phyloP scores from a whole-genome alignment of 2,113 vertebrate genomes.

The cattle (Bos taurus) region ARS-UCD2.0 NC_037329.1:72060001-72060500 shows the following conservation, averaged over 20 bases:
- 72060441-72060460: not conserved
- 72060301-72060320: accelerated
- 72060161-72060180: accelerated
- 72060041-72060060: not conserved
- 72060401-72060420: not conserved
- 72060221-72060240: not conserved
- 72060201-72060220: accelerated
- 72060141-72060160: not conserved
- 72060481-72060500: accelerated
- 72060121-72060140: not conserved
- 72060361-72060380: not conserved
- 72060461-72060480: not conserved
- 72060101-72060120: not conserved
- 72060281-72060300: not conserved
- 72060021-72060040: not conserved
- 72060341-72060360: not conserved
- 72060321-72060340: not conserved
- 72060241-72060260: not conserved
- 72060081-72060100: not conserved
- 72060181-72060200: not conserved
- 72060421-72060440: not conserved
- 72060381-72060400: not conserved
- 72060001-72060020: not conserved
- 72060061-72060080: not conserved
- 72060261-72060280: not conserved